These are phyloP conservation scores for Hetaerina titia DNA, from an alignment of 2,888 invertebrate genomes.

Conservation along the genomic window DNA sequence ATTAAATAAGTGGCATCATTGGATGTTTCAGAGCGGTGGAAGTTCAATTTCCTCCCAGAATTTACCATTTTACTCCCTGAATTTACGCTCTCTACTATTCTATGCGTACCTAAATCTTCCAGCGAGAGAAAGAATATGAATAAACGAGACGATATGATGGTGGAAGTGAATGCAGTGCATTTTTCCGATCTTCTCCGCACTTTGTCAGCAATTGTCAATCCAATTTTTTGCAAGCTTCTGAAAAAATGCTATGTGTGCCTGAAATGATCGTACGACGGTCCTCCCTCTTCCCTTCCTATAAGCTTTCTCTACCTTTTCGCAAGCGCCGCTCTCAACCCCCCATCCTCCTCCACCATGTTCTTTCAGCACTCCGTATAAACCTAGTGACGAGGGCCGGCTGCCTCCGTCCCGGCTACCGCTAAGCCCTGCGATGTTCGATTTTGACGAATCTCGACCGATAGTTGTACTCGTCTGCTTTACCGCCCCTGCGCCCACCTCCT, in stretches of 20 bases:
- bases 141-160: background rate
- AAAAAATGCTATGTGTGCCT: background rate
- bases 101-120: background rate
- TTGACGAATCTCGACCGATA: conserved; percentile 2
- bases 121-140: background rate
- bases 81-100: background rate
- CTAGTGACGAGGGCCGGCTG: too few species aligned
- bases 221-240: background rate
- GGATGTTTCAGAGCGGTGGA: too few species aligned
- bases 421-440: background rate
- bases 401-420: background rate
- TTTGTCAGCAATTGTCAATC: background rate
- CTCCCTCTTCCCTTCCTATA: background rate
- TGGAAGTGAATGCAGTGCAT: background rate
- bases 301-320: background rate
- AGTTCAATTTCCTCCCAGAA: too few species aligned
- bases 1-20: too few species aligned
- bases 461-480: background rate
- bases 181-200: background rate
- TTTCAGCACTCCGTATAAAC: too few species aligned
- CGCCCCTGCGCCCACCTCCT: background rate
- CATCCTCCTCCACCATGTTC: too few species aligned
- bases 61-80: too few species aligned
- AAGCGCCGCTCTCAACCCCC: background rate
- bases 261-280: background rate